These are phyloP conservation scores for Catharus minimus DNA, from an alignment of 2,113 vertebrate species.

Conservation along the genomic window DNA sequence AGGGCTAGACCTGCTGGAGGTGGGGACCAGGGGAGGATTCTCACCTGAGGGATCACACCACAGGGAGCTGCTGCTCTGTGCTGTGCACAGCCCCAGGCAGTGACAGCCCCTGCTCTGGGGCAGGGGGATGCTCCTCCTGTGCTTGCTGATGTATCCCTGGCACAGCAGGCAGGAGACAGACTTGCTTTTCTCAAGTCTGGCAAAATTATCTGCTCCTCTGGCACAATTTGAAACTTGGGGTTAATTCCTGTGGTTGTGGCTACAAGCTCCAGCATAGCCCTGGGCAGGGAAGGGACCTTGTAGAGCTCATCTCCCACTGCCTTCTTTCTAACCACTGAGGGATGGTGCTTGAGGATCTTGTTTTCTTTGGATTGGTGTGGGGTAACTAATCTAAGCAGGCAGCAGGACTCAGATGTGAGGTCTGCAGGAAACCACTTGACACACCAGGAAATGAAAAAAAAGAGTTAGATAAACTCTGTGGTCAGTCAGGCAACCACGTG, in stretches of 20 bases:
- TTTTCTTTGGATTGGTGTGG: not conserved
- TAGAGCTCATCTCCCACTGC: not conserved
- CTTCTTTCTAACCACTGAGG: not conserved
- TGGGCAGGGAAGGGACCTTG: not conserved
- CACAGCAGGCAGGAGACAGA: not conserved
- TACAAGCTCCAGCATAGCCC: not conserved
- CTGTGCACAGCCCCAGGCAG: not conserved
- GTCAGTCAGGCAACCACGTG: not conserved
- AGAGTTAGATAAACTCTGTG: conserved; percentile 11
- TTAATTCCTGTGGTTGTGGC: not conserved
- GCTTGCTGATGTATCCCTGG: not conserved
- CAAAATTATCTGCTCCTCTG: not conserved
- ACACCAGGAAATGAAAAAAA: not conserved
- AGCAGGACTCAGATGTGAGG: conserved; percentile 3
- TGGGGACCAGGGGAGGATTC: not conserved
- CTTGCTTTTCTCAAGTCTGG: not conserved
- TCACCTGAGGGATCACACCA: accelerated
- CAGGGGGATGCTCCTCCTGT: accelerated
- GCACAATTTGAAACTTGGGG: not conserved
- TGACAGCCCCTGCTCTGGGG: not conserved
- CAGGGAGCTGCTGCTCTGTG: not conserved
- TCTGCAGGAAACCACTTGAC: not conserved
- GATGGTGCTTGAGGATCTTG: not conserved
- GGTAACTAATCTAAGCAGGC: not conserved
- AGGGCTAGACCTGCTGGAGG: not conserved